Base-by-base conservation (phyloP, 2,113 vertebrate species). In the Ceuthmochares aereus region DNA sequence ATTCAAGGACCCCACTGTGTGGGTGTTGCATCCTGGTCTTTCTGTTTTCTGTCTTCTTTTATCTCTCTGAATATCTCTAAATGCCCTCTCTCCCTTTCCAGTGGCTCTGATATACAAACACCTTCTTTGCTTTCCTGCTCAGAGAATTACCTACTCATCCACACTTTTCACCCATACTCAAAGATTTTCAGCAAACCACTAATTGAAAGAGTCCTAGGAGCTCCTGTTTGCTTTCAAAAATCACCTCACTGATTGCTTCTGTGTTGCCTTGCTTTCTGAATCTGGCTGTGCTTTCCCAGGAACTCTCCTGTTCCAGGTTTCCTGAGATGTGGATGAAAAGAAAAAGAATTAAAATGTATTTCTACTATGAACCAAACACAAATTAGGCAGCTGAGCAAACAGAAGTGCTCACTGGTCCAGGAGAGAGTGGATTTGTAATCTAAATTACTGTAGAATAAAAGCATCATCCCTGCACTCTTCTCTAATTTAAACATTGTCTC, bases 401-500 rank as follows among this genome's bases (percentile, higher is more conserved):
- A 83, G 60, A 85, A 95, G 72, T 85, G 54, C 37, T 93, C 73
- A 30, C 14, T 75, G 69, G 74, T 94, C 32, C 70, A 69, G 25
- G 37, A 30, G 34, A 87, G 9, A 89, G 43, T 58, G 34, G 69
- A 79, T 73, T 73, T 73, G 49, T 87, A 76, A 82, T 68, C 52
- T 68, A 82, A 91, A 91, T 95, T 79, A 58, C 26, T 6, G 21
- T 52, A 43, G 64, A 70, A 67, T 84, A 81, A 89, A 89, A 84
- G 4, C 81, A 83, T 81, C 54, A 36, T 21, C 62, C 69, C 37
- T 18, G 17, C 12, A 78, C 29, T 81, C 32, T 67, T 94, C 77
- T 76, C 40, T 87, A 89, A 95, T 82, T 92, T 60, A 75, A 95
- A 87, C n/a, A 49, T 19, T 85, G 56, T 64, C 51, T 89, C 58